Percentiles rank a stretch among this genome's conserved stretches.
phyloP scores from a whole-genome alignment of 2,888 invertebrate species.

The Cetonia aurata region DNA sequence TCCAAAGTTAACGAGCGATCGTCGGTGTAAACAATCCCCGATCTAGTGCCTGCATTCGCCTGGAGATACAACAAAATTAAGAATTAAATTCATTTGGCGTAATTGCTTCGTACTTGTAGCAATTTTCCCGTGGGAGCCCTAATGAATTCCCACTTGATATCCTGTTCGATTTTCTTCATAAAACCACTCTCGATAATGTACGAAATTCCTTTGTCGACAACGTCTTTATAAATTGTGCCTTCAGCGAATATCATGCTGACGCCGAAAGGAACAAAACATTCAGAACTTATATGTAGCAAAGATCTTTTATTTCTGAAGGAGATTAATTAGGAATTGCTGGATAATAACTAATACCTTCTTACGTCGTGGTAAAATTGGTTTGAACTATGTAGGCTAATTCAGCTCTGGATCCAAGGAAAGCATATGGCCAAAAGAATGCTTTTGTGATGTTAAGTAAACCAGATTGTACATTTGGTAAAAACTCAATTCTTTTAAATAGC shows the following conservation, averaged over 20 bases:
- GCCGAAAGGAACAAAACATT: slow-evolving; percentile 82
- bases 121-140: slow-evolving; percentile 73
- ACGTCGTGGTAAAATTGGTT: slow-evolving; percentile 77
- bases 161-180: slow-evolving; percentile 74
- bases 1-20: slow-evolving; percentile 82
- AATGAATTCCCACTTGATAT: slow-evolving; percentile 81
- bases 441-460: slow-evolving; percentile 81
- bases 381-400: slow-evolving; percentile 80
- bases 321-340: background rate
- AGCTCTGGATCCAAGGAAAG: slow-evolving; percentile 80
- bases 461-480: slow-evolving; percentile 74
- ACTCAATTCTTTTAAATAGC: slow-evolving; percentile 76
- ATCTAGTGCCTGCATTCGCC: slow-evolving; percentile 66
- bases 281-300: slow-evolving; percentile 77
- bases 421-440: slow-evolving; percentile 83
- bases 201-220: slow-evolving; percentile 73
- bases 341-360: slow-evolving; percentile 52
- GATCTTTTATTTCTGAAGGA: slow-evolving; percentile 70
- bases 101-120: slow-evolving; percentile 69
- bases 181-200: slow-evolving; percentile 78
- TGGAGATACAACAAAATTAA: slow-evolving; percentile 55
- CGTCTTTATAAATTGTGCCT: slow-evolving; percentile 74
- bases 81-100: background rate
- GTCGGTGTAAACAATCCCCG: slow-evolving; percentile 69
- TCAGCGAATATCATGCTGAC: slow-evolving; percentile 76